Conservation (phyloP, 2,113 vertebrate genomes). For the Trogon melanurus region DNA sequence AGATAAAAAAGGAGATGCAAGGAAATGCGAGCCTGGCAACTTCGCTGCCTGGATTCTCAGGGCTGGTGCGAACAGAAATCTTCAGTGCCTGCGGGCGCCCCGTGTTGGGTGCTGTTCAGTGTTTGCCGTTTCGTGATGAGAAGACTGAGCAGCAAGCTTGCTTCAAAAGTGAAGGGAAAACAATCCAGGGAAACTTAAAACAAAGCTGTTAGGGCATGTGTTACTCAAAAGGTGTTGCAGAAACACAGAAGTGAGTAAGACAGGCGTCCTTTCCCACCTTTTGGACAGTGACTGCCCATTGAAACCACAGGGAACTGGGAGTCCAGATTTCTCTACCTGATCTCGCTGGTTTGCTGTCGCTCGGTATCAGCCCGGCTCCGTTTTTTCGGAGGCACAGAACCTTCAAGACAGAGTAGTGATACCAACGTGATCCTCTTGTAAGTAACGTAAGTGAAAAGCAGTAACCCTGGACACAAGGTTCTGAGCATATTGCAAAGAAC, state of each 20-base stretch:
- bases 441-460: neutral
- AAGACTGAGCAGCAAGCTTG: neutral
- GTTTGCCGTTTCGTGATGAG: neutral
- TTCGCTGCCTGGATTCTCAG: neutral
- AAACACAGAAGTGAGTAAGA: neutral
- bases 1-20: conserved; percentile 53
- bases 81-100: neutral
- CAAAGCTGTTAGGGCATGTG: neutral
- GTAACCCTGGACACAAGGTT: neutral
- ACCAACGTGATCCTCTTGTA: neutral
- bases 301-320: neutral
- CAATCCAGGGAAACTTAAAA: neutral
- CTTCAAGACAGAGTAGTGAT: neutral
- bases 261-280: neutral
- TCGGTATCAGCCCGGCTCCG: neutral
- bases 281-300: neutral
- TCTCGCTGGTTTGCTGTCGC: neutral
- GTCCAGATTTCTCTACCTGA: neutral
- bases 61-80: neutral
- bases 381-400: neutral
- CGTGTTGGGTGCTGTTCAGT: neutral
- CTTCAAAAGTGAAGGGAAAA: neutral
- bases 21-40: conserved; percentile 18
- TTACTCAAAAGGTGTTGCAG: neutral
- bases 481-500: neutral